Evolutionary conservation across 2,888 invertebrate genomes (phyloP).

Genomic region (Agonopterix arenella): DNA sequence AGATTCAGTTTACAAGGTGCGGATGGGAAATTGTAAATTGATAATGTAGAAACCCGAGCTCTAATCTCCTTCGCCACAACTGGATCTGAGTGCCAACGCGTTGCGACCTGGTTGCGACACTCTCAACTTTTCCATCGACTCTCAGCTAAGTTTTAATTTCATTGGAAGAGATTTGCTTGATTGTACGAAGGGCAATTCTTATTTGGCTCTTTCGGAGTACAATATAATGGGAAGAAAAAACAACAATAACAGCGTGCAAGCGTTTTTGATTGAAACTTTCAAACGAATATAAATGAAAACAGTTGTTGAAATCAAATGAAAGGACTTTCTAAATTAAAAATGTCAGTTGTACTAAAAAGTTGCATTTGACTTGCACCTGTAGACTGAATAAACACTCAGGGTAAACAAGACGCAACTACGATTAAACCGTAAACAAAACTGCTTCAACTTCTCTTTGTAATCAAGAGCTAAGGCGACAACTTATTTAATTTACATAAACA

Average conservation of each 20-base stretch:
- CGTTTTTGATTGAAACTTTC: no score
- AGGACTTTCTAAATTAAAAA: conserved; percentile 6
- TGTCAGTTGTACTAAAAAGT: conserved; percentile 1
- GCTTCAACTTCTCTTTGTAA: conserved; percentile 59
- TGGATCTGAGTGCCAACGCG: conserved; percentile 12
- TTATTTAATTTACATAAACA: conserved; percentile 66
- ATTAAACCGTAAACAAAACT: conserved; percentile 60
- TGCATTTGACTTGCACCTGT: conserved; percentile 30
- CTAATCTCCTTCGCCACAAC: conserved; percentile 24
- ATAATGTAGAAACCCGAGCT: conserved; percentile 37
- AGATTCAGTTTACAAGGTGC: conserved; percentile 6
- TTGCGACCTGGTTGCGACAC: conserved; percentile 6
- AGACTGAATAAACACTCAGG: conserved; percentile 30
- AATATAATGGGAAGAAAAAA: no score
- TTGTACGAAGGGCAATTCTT: background rate
- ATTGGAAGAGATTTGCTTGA: conserved; percentile 1
- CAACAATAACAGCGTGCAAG: no score
- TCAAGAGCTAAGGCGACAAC: conserved; percentile 60
- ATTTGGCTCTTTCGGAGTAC: no score
- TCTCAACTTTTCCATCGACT: conserved; percentile 32
- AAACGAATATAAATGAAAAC: no score
- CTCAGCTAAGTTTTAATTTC: conserved; percentile 57
- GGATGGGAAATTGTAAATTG: conserved; percentile 38
- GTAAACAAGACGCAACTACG: conserved; percentile 45
- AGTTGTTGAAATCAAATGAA: no score